Conservation (phyloP, 2,888 invertebrate genomes). For the Mongoloraphidia duomilia region DNA sequence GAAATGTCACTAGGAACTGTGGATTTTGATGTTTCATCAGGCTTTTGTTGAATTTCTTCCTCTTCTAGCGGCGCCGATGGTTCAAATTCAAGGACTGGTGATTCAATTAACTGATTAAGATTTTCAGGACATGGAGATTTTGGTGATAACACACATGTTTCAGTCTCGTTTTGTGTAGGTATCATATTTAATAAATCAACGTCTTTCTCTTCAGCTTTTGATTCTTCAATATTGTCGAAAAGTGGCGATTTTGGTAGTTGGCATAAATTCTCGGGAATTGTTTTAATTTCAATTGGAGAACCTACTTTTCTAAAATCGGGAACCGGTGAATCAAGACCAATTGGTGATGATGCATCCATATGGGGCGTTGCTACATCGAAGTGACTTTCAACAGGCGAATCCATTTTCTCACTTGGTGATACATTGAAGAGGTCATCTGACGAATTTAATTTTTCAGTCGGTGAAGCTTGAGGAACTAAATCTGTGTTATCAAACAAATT, state of each 20-base stretch:
- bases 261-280: not conserved
- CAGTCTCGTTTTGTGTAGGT: too few relatives aligned
- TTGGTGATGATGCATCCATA: not conserved
- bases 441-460: not conserved
- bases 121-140: too few relatives aligned
- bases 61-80: constrained; percentile 4
- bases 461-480: not conserved
- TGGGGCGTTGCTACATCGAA: not conserved
- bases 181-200: too few relatives aligned
- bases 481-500: not conserved
- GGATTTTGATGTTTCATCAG: constrained; percentile 14
- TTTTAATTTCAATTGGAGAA: constrained; percentile 1
- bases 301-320: not conserved
- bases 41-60: not conserved
- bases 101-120: too few relatives aligned
- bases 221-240: constrained; percentile 2
- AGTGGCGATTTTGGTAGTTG: constrained; percentile 3
- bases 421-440: not conserved
- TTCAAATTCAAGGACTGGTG: not conserved
- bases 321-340: not conserved
- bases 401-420: not conserved
- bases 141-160: too few relatives aligned
- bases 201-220: too few relatives aligned
- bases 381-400: too few relatives aligned
- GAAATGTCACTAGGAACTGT: constrained; percentile 10